Base-by-base conservation (phyloP, 2,888 invertebrate genomes). In the Amblyjoppa fuscipennis region DNA sequence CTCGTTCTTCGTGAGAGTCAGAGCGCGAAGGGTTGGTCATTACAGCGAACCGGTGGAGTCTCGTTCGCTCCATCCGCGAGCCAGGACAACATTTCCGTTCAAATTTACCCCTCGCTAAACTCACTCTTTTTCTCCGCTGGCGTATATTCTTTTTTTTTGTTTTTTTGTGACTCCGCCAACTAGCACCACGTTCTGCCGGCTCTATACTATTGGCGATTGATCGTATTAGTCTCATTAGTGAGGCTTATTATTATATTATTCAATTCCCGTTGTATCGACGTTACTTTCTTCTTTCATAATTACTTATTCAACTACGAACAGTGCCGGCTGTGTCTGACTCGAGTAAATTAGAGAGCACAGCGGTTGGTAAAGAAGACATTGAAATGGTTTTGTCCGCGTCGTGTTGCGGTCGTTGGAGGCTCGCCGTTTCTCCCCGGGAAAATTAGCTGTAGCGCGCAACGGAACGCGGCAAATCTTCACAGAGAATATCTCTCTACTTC, bases 1-100 rank as follows among this genome's bases (percentile, higher is more conserved):
- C 71, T 69, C 49, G 76, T 82, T 77, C 31, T 82, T 49, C 31
- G 66, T 77, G 66, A 82, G 81, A 59, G 59, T 45, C 41, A 76
- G 38, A 61, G 81, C 31, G 61, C 41, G n/a, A 77, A 77, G 31
- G 66, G 77, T 45, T 25, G 51, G 79, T 53, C 71, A 64, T 79
- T 71, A 56, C 71, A 16, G 34, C 25, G n/a, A 56, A 41, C n/a
- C 49, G 59, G 38, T 69, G 74, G 74, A 56, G 20, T 28, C 28
- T 45, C 34, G 45, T 64, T 53, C 59, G 70, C 34, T 41, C 82
- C 31, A 74, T 61, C 16, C 53, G 51, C 61, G 11, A 74, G 38
- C 69, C 31, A 41, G 6, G 53, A 73, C 45, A 59, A 41, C 56
- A 28, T 66, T 68, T 74, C 64, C 25, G 45, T 34, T 71, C 13